A percentile compares a stretch with the other conserved stretches of the same genome.
Evolutionary conservation across 1,140 invertebrate genomes (phyloP).

Genomic region (Aphidius gifuensis): DNA sequence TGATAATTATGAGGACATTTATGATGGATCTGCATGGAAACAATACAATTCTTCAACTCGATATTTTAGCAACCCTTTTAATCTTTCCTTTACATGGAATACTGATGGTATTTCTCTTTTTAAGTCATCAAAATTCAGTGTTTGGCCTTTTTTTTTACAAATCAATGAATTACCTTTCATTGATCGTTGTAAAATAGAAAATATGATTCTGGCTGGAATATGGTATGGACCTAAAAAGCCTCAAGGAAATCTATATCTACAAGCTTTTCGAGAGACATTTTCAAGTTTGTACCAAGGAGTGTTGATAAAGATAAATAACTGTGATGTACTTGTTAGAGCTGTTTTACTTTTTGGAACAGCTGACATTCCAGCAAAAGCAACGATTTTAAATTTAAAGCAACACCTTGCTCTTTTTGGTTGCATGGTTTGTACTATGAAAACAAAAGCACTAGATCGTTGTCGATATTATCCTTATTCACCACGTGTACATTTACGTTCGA

Average conservation of each 20-base stretch:
- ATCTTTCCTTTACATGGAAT: conserved; percentile 20
- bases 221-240: conserved; percentile 20
- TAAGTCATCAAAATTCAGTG: conserved; percentile 14
- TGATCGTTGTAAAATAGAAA: conserved; percentile 11
- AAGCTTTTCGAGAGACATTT: background rate
- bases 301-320: background rate
- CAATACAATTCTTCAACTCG: no score
- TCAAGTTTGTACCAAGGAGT: background rate
- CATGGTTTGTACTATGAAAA: no score
- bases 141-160: conserved; percentile 8
- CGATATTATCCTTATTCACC: no score
- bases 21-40: no score
- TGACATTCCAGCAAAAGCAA: conserved; percentile 16
- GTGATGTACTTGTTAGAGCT: conserved; percentile 6
- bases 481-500: no score
- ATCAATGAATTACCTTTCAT: conserved; percentile 22
- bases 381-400: conserved; percentile 18
- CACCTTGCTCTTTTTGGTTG: conserved; percentile 16
- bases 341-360: conserved; percentile 14
- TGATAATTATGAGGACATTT: no score
- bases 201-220: conserved; percentile 8
- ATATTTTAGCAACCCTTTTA: background rate
- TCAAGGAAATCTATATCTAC: conserved; percentile 4
- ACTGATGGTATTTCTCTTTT: conserved; percentile 17
- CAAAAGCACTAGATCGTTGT: no score